Evolutionary conservation across 2,797 vertebrate species (phyloP), one percentile per base, ranked within the genome.

Genomic region (Bovichtus diacanthus): DNA sequence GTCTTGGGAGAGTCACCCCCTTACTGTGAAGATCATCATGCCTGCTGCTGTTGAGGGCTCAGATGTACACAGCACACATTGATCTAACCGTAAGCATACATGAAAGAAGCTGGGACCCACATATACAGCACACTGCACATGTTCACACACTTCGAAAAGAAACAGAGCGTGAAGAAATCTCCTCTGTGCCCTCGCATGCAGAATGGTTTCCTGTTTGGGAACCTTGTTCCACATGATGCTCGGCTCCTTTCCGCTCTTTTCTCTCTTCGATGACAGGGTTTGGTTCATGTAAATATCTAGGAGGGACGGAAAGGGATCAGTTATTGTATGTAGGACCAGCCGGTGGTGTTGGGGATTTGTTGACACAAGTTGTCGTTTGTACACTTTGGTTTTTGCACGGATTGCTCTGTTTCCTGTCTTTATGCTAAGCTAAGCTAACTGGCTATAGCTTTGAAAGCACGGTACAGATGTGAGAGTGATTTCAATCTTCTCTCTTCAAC

Each of bases 111-210:
- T 27, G 49, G 25, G 39, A 70, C 75, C 64, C 86, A 55, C 56
- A 41, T 38, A 27, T 12, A 25, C 13, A 23, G 43, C 53, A 56
- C 21, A 10, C 41, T 6, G 55, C 62, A 47, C 76, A 73, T 12
- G 21, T 44, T 49, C 74, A 70, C 71, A 83, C 51, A 68, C 71
- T 56, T 21, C 25, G 36, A 76, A 34, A 71, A 80, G 84, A 93
- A 93, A 78, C 85, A 68, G 86, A 88, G 89, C 83, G 54, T 90
- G 81, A 89, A 88, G 74, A 31, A 76, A 88, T 90, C 69, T 87
- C 50, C 75, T 81, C 70, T 10, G 67, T 47, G 59, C 50, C 51
- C 51, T 66, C 41, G 29, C 70, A 80, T 80, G 61, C 78, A 61
- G 73, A 55, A 61, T 39, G 74, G 41, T 34, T 86, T 72, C 61